Conservation (phyloP, 2,113 vertebrate genomes). For the Lucifuga dentata region DNA sequence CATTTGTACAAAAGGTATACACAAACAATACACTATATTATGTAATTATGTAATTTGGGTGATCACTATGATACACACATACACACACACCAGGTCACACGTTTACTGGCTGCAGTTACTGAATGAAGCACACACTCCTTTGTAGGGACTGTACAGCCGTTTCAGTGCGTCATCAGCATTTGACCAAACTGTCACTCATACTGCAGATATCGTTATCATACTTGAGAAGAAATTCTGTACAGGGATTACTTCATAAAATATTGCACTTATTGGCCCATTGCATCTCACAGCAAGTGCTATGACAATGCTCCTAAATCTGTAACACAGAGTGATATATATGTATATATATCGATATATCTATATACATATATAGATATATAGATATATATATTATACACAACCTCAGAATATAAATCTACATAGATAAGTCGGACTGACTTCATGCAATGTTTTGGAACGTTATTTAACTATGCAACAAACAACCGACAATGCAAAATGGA, state of each 20-base stretch:
- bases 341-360: no score
- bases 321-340: conserved; percentile 81
- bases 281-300: conserved; percentile 85
- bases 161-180: conserved; percentile 36
- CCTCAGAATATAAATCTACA: conserved; percentile 82
- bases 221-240: conserved; percentile 89
- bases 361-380: no score
- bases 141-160: conserved; percentile 39
- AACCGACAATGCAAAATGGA: conserved; percentile 48
- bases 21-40: conserved; percentile 71
- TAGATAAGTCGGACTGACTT: conserved; percentile 85
- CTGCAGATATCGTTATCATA: conserved; percentile 62
- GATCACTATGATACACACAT: conserved; percentile 58
- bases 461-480: conserved; percentile 68
- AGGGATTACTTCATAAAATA: conserved; percentile 95
- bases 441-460: conserved; percentile 87
- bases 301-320: conserved; percentile 86
- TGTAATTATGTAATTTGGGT: conserved; percentile 60
- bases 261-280: conserved; percentile 99
- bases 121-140: conserved; percentile 40
- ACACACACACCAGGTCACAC: conserved; percentile 16
- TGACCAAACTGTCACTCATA: conserved; percentile 52
- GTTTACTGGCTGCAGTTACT: conserved; percentile 44
- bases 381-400: no score
- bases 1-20: conserved; percentile 79